Evolutionary conservation across 2,888 invertebrate species (phyloP), one percentile per base, ranked within the genome.

Genomic region (Vannuccia rotundouncinata): DNA sequence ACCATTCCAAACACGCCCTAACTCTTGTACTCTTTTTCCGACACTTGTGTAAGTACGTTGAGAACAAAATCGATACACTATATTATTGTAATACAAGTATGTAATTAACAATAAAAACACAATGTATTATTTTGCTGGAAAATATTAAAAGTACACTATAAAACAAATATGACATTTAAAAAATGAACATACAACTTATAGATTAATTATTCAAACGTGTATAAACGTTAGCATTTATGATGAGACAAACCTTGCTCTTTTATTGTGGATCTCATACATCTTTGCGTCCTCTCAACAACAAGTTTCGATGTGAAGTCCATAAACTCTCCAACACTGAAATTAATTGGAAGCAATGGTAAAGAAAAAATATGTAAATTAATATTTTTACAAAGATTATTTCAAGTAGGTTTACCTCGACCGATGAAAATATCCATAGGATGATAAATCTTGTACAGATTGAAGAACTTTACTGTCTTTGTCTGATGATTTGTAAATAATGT

Each of bases 301-400:
- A 99, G 95, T 90, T 95, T 95, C 85, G 94, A 93, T 29, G 97
- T 92, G 87, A 94, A 99, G 84, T 92, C 92, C 95, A 99, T 97
- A 86, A 99, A 99, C 88, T 99, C 98, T 88, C 94, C 94, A n/a
- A 97, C 93, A 83, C 96, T 95, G 82, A 74, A 85, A 85, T n/a
- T n/a, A n/a, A n/a, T n/a, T n/a, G n/a, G n/a, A n/a, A n/a, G n/a
- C n/a, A n/a, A n/a, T n/a, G n/a, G 5, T 45, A 45, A 45, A 45
- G 5, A 45, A 10, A 10, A 45, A 5, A 45, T 45, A 10, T 45
- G 45, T 45, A 17, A 10, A 45, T 10, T 5, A 5, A 45, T 10
- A 45, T 45, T 10, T 5, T 45, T 17, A 45, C 17, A 45, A 45
- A 17, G 45, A 45, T 45, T 45, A 45, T 45, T 45, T 45, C 45